Percentiles rank a stretch among this genome's conserved stretches.
These are phyloP conservation scores for Drosophila parabipectinata DNA, from an alignment of 1,140 invertebrate genomes.

Conservation along the genomic window DNA sequence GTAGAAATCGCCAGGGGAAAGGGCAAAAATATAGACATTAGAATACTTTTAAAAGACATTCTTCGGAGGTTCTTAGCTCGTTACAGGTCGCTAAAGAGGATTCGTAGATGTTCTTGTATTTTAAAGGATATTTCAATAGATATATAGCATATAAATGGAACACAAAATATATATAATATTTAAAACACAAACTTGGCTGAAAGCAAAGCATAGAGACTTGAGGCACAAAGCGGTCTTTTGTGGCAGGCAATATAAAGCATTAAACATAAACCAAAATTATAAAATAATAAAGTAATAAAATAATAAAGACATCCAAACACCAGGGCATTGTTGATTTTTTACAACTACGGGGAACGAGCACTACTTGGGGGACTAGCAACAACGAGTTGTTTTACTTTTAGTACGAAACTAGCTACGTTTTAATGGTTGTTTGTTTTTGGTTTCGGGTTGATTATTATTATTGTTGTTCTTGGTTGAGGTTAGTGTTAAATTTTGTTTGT, in stretches of 20 bases:
- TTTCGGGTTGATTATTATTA: constrained; percentile 47
- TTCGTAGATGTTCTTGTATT: constrained; percentile 18
- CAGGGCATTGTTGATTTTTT: constrained; percentile 39
- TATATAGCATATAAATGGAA: constrained; percentile 44
- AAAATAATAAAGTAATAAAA: constrained; percentile 27
- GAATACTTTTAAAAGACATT: neutral
- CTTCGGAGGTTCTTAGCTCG: constrained; percentile 22
- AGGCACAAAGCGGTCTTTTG: constrained; percentile 25
- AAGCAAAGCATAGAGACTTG: constrained; percentile 41
- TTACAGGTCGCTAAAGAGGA: constrained; percentile 38
- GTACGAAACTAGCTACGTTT: constrained; percentile 74
- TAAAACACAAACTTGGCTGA: constrained; percentile 79
- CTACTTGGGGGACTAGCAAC: constrained; percentile 57
- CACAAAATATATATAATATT: constrained; percentile 66
- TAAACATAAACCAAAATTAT: constrained; percentile 56
- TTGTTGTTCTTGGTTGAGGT: constrained; percentile 48
- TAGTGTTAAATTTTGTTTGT: constrained; percentile 64
- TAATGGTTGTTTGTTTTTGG: constrained; percentile 54
- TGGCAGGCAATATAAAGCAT: constrained; percentile 39
- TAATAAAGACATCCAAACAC: constrained; percentile 63
- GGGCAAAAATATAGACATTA: constrained; percentile 10
- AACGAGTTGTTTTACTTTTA: constrained; percentile 62
- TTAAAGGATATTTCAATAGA: constrained; percentile 27
- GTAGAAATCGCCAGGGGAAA: neutral
- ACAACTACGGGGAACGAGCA: constrained; percentile 57